These are phyloP conservation scores for Gallinago undulata DNA, from an alignment of 2,113 vertebrate genomes.

Conservation along the genomic window DNA sequence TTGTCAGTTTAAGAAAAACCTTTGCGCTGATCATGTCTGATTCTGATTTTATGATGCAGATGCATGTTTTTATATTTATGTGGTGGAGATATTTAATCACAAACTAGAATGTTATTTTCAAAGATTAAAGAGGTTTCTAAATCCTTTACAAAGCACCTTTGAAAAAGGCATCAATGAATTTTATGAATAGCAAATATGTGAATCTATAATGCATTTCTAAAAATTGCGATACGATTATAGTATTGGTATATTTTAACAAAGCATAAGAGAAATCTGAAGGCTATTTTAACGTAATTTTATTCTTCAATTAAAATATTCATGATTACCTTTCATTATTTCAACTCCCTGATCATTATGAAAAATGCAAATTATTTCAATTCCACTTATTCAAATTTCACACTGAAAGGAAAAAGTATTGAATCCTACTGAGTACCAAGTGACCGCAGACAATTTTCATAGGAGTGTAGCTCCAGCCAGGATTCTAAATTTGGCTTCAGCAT, in stretches of 20 bases:
- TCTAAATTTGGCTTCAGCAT: background rate
- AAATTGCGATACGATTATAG: background rate
- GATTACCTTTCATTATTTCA: slow-evolving; percentile 49
- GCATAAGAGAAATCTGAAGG: slow-evolving; percentile 22
- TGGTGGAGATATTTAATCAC: background rate
- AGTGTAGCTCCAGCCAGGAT: background rate
- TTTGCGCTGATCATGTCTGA: background rate
- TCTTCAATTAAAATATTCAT: slow-evolving; percentile 56
- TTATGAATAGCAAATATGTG: background rate
- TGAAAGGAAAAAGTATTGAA: background rate
- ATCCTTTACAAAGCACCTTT: background rate
- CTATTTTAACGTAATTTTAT: slow-evolving; percentile 35
- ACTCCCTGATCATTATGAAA: slow-evolving; percentile 39
- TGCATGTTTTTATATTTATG: background rate
- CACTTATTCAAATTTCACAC: background rate
- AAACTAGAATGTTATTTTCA: background rate
- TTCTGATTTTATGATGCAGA: background rate
- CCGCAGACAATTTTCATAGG: background rate
- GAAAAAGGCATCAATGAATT: background rate
- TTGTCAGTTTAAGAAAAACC: background rate
- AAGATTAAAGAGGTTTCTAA: background rate
- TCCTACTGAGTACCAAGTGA: background rate
- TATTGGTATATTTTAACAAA: background rate
- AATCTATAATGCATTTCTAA: slow-evolving; percentile 1
- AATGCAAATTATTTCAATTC: slow-evolving; percentile 61